These are phyloP conservation scores for Gnathonemus longibarbis DNA, from an alignment of 2,113 vertebrate genomes.

Conservation along the genomic window DNA sequence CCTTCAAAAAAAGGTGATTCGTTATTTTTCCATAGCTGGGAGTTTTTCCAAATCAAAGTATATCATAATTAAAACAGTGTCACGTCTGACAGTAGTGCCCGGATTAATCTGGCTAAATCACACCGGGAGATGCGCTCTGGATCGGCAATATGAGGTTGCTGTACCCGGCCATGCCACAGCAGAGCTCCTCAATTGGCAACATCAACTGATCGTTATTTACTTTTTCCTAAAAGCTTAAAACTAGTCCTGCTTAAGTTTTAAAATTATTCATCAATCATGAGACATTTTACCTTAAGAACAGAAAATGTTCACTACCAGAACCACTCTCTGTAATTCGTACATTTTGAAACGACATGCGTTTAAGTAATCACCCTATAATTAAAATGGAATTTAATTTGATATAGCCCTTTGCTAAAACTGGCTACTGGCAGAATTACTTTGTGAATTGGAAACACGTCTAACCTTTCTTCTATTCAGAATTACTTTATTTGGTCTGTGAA, in stretches of 20 bases:
- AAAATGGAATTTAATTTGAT: neutral
- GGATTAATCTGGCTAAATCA: neutral
- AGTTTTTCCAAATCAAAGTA: neutral
- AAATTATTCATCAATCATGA: neutral
- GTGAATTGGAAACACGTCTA: neutral
- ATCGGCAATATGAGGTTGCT: neutral
- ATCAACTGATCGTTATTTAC: neutral
- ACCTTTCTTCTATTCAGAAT: neutral
- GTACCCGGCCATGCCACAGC: neutral
- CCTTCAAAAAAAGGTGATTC: neutral
- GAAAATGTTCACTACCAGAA: neutral
- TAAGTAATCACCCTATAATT: neutral
- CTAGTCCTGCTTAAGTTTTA: neutral
- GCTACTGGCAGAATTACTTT: neutral
- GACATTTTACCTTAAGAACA: neutral
- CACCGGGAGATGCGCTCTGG: neutral
- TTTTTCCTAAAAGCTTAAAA: neutral
- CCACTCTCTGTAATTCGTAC: neutral
- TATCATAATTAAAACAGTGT: neutral
- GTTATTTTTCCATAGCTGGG: neutral
- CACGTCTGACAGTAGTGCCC: neutral
- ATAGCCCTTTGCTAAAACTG: neutral
- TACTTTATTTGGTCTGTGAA: neutral
- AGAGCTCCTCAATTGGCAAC: neutral
- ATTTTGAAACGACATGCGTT: constrained; percentile 2